A percentile compares a stretch with the other conserved stretches of the same genome.
Evolutionary conservation across 1,140 invertebrate species (phyloP).

Genomic region (Drosophila burlai): DNA sequence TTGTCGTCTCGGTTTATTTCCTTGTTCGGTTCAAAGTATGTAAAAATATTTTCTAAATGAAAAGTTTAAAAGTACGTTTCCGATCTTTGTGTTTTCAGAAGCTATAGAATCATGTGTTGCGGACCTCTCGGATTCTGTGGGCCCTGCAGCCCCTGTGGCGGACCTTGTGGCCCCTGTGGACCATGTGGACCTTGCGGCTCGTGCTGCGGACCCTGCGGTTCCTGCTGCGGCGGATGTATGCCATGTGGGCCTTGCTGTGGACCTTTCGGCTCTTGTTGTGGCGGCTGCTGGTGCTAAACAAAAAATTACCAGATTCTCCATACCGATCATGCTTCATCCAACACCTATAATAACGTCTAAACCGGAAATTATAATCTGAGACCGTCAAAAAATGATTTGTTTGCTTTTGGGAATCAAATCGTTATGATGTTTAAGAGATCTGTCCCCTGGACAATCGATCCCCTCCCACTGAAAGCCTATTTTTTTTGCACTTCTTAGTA

Average conservation of each 20-base stretch:
- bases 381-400: neutral
- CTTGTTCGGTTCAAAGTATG: constrained; percentile 18
- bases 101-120: constrained; percentile 39
- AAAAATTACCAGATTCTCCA: neutral
- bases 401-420: neutral
- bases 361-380: neutral
- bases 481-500: no score
- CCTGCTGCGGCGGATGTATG: neutral
- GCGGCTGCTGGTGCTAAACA: constrained; percentile 4
- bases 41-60: accelerated
- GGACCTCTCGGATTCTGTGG: constrained; percentile 28
- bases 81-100: constrained; percentile 18
- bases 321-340: neutral
- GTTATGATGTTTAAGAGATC: neutral
- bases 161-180: constrained; percentile 38
- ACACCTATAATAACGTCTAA: neutral
- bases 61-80: neutral
- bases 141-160: constrained; percentile 37
- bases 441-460: neutral
- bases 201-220: neutral
- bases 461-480: no score
- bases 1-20: constrained; percentile 1
- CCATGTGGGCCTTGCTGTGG: constrained; percentile 7
- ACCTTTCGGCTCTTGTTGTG: neutral
- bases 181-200: constrained; percentile 15